Percentiles rank a stretch among this genome's conserved stretches.
These are phyloP conservation scores for Tricholaema leucomelas DNA, from an alignment of 2,113 vertebrate genomes.

Conservation along the genomic window DNA sequence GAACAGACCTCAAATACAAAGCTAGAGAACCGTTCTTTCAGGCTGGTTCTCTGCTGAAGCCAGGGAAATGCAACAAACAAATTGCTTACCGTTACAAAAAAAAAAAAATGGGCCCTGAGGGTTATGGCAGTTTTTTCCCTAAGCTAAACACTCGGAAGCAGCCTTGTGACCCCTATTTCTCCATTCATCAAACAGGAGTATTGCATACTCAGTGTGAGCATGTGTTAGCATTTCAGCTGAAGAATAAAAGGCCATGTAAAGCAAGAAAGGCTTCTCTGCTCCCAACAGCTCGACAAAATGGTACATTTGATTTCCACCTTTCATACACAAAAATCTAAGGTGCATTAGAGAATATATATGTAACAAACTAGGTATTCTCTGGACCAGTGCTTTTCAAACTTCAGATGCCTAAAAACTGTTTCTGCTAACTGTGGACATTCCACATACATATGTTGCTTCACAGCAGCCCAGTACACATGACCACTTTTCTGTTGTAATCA, in stretches of 20 bases:
- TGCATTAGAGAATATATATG: not conserved
- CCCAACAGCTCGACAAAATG: not conserved
- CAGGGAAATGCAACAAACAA: not conserved
- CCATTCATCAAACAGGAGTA: fast-evolving
- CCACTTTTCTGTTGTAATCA: not conserved
- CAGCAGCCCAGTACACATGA: not conserved
- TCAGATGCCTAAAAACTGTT: not conserved
- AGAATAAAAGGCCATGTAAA: not conserved
- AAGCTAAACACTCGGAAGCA: not conserved
- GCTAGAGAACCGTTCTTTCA: not conserved
- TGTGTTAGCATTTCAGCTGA: not conserved
- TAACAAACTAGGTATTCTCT: not conserved
- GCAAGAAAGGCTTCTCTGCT: not conserved
- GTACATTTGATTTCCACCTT: not conserved
- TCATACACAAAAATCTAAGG: not conserved
- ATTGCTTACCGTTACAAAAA: not conserved
- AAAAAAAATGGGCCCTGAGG: not conserved
- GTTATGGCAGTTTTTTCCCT: not conserved
- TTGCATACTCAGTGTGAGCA: not conserved
- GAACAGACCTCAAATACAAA: too few species aligned
- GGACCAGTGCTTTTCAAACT: not conserved
- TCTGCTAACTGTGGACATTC: not conserved
- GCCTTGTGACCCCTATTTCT: not conserved
- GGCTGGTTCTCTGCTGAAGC: not conserved
- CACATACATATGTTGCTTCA: fast-evolving